A percentile compares a stretch with the other conserved stretches of the same genome.
These are phyloP conservation scores for Sebastolobus alascanus DNA, from an alignment of 2,797 vertebrate species.

Conservation along the genomic window DNA sequence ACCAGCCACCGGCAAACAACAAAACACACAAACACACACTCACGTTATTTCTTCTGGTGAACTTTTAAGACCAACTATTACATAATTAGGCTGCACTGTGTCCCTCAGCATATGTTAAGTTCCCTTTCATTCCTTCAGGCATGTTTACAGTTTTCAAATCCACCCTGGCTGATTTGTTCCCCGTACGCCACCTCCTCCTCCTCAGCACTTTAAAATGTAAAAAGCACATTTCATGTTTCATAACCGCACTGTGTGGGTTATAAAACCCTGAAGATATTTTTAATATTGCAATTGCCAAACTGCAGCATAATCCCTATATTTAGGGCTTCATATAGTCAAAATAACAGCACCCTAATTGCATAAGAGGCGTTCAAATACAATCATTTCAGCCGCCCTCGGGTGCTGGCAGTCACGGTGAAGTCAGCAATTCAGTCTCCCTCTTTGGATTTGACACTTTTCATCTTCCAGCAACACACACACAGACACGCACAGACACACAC, in stretches of 20 bases:
- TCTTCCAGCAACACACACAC: not conserved
- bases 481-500: no score
- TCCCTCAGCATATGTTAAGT: constrained; percentile 31
- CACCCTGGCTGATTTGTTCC: constrained; percentile 12
- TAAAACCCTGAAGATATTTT: constrained; percentile 56
- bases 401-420: constrained; percentile 51
- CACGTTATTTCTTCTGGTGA: constrained; percentile 3
- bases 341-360: constrained; percentile 47
- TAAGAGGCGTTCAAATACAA: constrained; percentile 49
- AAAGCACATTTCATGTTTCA: constrained; percentile 65
- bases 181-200: constrained; percentile 27
- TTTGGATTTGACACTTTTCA: constrained; percentile 35
- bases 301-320: constrained; percentile 58
- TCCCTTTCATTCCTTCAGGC: constrained; percentile 19
- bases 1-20: constrained; percentile 10
- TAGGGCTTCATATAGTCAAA: constrained; percentile 42
- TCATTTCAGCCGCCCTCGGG: constrained; percentile 35
- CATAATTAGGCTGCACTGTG: constrained; percentile 43
- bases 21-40: constrained; percentile 34
- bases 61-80: constrained; percentile 44
- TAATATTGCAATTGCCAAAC: constrained; percentile 49
- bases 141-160: constrained; percentile 49
- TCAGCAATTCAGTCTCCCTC: constrained; percentile 34
- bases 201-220: constrained; percentile 29
- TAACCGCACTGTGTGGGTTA: constrained; percentile 50